Base-by-base conservation (phyloP, 2,797 vertebrate species). In the Aulostomus chinensis region DNA sequence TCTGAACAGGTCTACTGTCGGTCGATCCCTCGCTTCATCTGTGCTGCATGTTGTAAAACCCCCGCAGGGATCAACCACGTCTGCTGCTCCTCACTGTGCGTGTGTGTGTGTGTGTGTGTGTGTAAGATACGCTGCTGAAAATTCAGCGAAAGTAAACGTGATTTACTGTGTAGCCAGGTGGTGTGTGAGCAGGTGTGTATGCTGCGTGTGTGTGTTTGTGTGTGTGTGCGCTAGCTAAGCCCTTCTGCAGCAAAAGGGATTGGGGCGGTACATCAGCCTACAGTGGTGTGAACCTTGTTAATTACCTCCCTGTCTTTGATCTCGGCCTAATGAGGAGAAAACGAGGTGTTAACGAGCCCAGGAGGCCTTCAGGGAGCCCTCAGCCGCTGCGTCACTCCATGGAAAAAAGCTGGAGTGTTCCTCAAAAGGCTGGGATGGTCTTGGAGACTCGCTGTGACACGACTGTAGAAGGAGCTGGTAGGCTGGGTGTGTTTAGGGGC, bases 221-320 rank as follows among this genome's bases (percentile, higher is more conserved):
- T 13, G 26, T 42, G 30, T 35, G 26, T 16, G 21, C 1, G 21
- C 2, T 30, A 26, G 15, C 5, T 18, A 2, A 26, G 30, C 10
- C 17, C 7, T 35, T 32, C 13, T 22, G 49, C 35, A 46, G 32
- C 5, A 11, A 34, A 43, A 8, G 29, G 12, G 31, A 29, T 13
- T 9, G 38, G 16, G 30, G 38, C 37, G 15, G 20, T 28, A 35
- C 46, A 45, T 43, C 14, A 29, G 58, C 67, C 58, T 46, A 20
- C 30, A 58, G 53, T 52, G 42, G 16, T 55, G 46, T 68, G 52
- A 75, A 71, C 39, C 53, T 54, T 5, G 2, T 63, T 76, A 76
- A 78, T 80, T 66, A 75, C 46, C 47, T 25, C 17, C 12, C 11
- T 15, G 37, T 68, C 68, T 80, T 80, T 75, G 68, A 80, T 83